Conservation (phyloP, 2,113 vertebrate genomes). For the Isurus oxyrinchus region DNA sequence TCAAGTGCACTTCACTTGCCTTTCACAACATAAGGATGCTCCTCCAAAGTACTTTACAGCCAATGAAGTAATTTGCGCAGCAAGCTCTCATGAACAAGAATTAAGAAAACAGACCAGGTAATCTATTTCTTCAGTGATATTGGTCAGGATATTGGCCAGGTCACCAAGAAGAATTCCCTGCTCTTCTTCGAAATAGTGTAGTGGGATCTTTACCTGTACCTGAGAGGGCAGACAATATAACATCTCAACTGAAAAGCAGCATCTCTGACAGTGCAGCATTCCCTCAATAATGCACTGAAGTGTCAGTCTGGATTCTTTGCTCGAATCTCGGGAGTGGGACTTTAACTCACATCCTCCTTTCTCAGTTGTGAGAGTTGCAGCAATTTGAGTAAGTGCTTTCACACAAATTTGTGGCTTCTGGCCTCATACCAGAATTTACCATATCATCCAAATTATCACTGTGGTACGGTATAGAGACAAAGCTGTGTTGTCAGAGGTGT, state of each 20-base stretch:
- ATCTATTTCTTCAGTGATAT: not conserved
- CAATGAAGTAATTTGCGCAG: not conserved
- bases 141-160: not conserved
- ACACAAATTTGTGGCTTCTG: not conserved
- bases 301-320: not conserved
- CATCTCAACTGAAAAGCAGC: not conserved
- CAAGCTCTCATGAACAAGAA: not conserved
- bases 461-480: not conserved
- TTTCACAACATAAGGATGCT: not conserved
- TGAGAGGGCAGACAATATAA: not conserved
- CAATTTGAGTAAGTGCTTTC: not conserved
- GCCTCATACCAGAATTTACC: not conserved
- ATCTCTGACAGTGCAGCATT: not conserved
- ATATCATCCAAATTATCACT: not conserved
- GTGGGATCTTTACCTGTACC: not conserved
- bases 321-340: not conserved
- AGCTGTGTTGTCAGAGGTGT: not conserved
- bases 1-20: not conserved
- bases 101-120: not conserved
- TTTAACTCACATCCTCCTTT: not conserved
- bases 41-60: not conserved
- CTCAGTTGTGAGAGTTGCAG: not conserved
- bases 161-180: not conserved
- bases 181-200: not conserved
- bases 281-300: not conserved